Base-by-base conservation (phyloP, 1,140 invertebrate genomes). In the Drosophila sulfurigaster region DNA sequence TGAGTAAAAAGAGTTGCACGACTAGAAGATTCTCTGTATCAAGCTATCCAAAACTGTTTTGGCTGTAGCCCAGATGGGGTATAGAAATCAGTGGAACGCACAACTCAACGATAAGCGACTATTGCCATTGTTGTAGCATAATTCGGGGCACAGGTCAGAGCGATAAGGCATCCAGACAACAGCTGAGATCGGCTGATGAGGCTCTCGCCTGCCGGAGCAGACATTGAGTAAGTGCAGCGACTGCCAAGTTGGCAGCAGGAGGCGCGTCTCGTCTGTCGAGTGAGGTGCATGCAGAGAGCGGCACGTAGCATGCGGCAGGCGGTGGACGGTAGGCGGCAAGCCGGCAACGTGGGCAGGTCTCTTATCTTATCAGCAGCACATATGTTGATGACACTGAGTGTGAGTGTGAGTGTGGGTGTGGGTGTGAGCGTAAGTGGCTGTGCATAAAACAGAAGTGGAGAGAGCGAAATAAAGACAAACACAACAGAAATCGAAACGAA, bases 221-320 rank as follows among this genome's bases (percentile, higher is more conserved):
- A 43, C 41, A 1, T n/a, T 13, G 41, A 13, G 11, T 20, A 15
- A 45, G 25, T 32, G 49, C 20, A 43, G 45, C 41, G 25, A 62
- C 13, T 11, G 49, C 28, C 16, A 16, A 16, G 16, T 45, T 57
- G 52, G 52, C 30, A 45, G 28, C 54, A 59, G 68, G 60, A 59
- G 68, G 74, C 60, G 54, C 54, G 46, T 52, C 60, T 73, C 5
- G 11, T n/a, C 41, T 13, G 35, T 0, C 41, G 41, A 4, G 11
- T 5, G 56, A 20, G 49, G 77, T 63, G 65, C 74, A 85, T 88
- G 86, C 75, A 56, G 65, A 60, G 68, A 81, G 85, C 70, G 78
- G 71, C 86, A 85, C 81, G 85, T 89, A 81, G 63, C 71, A 56
- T 51, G 67, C 57, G 16, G 16, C 54, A 57, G 67, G 77, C 77